Evolutionary conservation across 92 coral and sea anemone species (phyloP).

Genomic region (Isaurus tuberculatus): DNA sequence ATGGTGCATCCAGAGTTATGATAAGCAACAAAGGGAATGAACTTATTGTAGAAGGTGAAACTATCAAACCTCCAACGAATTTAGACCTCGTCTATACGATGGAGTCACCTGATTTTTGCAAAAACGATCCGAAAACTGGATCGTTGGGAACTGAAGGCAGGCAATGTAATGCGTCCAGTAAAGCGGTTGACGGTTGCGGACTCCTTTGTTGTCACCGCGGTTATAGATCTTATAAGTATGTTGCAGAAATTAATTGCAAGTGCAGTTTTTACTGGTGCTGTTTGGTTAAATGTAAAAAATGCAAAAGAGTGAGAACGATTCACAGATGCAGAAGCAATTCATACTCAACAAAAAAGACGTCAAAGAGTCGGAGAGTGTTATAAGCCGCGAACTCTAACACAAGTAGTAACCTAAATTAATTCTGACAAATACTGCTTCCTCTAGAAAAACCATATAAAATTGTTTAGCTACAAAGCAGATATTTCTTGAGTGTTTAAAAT

Average conservation of each 20-base stretch:
- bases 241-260: slow-evolving; percentile 68
- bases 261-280: slow-evolving; percentile 96
- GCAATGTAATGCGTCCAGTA: slow-evolving; percentile 79
- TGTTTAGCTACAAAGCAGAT: neutral
- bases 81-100: slow-evolving; percentile 91
- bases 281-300: slow-evolving; percentile 77
- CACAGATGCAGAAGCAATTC: slow-evolving; percentile 57
- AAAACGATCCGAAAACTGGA: slow-evolving; percentile 69
- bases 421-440: neutral
- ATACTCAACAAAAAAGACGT: neutral
- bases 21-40: slow-evolving; percentile 77
- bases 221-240: slow-evolving; percentile 40
- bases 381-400: neutral
- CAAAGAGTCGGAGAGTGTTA: neutral
- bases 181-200: slow-evolving; percentile 89
- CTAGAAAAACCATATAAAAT: neutral
- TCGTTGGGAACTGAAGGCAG: slow-evolving; percentile 91
- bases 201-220: slow-evolving; percentile 89
- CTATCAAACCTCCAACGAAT: slow-evolving; percentile 87
- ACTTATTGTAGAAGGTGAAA: slow-evolving; percentile 71
- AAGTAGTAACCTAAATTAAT: neutral
- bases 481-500: slow-evolving; percentile 3
- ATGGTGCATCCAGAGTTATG: slow-evolving; percentile 88
- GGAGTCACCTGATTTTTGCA: slow-evolving; percentile 91
- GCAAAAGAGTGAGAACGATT: slow-evolving; percentile 61